These are phyloP conservation scores for Noctua fimbriata DNA, from an alignment of 2,888 invertebrate species.

Conservation along the genomic window DNA sequence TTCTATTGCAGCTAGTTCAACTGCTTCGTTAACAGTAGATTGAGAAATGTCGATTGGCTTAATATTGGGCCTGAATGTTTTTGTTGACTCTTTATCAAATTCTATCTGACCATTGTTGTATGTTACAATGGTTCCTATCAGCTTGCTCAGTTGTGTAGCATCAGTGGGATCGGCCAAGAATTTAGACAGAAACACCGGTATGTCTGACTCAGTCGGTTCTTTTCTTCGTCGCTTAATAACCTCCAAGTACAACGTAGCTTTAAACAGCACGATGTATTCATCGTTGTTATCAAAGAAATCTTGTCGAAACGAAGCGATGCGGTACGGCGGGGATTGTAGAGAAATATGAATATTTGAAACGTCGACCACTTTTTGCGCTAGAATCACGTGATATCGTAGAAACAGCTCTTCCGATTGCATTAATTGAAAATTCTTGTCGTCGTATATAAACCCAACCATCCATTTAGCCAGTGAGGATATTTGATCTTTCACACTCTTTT, in stretches of 20 bases:
- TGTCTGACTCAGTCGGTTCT: neutral
- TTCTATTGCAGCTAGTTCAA: neutral
- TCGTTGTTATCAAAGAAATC: neutral
- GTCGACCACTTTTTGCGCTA: neutral
- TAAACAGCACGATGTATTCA: neutral
- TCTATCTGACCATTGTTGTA: neutral
- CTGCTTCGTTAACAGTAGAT: neutral
- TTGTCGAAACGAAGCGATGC: neutral
- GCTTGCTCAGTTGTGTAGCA: neutral
- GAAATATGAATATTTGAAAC: neutral
- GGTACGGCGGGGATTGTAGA: neutral
- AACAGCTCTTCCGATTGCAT: neutral
- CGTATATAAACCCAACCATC: neutral
- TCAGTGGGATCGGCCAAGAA: neutral
- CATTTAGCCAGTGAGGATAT: neutral
- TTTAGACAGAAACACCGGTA: neutral
- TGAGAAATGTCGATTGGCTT: neutral
- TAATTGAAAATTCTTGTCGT: neutral
- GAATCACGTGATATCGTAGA: neutral
- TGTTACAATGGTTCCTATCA: neutral
- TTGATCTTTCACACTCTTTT: slow-evolving; percentile 1
- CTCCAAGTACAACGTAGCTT: neutral
- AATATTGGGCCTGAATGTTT: neutral
- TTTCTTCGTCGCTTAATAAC: neutral
- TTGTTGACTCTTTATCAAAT: neutral